Evolutionary conservation across 2,113 vertebrate genomes (phyloP).

Genomic region (Tychaedon coryphoeus): DNA sequence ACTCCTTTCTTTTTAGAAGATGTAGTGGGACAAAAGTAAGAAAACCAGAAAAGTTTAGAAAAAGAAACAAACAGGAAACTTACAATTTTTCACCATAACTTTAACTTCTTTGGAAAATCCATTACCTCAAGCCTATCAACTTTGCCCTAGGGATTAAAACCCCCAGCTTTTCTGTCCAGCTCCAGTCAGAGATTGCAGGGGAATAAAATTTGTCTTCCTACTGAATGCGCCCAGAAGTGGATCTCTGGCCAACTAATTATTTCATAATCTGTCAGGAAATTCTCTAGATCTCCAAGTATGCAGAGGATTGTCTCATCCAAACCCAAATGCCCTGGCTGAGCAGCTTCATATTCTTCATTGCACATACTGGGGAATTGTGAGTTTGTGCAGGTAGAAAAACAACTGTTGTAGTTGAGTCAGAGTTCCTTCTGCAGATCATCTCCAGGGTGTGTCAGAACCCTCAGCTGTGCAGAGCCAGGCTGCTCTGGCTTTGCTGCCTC

Average conservation of each 20-base stretch:
- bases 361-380: not conserved
- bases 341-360: not conserved
- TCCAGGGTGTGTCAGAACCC: not conserved
- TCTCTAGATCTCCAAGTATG: constrained; percentile 12
- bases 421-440: not conserved
- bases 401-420: not conserved
- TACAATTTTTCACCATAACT: not conserved
- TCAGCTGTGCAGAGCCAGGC: not conserved
- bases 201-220: not conserved
- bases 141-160: not conserved
- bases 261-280: constrained; percentile 41
- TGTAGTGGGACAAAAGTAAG: not conserved
- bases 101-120: not conserved
- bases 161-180: not conserved
- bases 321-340: not conserved
- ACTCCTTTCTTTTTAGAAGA: not conserved
- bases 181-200: not conserved
- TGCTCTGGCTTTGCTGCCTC: not conserved
- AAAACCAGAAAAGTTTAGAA: not conserved
- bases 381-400: not conserved
- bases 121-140: not conserved
- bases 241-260: constrained; percentile 22
- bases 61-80: not conserved
- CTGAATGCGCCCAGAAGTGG: not conserved
- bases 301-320: not conserved